These are phyloP conservation scores for Tricholauxania praeusta DNA, from an alignment of 2,888 invertebrate genomes.

Conservation along the genomic window DNA sequence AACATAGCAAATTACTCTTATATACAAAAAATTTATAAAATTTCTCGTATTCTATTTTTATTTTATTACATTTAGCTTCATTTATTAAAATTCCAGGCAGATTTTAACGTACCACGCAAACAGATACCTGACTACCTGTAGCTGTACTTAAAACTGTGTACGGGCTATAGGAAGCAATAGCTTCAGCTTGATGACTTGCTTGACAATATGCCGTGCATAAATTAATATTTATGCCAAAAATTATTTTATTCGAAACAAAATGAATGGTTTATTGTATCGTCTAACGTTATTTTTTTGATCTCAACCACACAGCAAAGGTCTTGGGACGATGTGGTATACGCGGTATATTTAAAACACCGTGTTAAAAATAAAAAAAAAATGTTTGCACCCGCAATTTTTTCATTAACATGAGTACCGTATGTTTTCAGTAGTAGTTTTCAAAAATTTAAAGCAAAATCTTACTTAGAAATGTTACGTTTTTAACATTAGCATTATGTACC, in stretches of 20 bases:
- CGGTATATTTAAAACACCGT: too few species aligned
- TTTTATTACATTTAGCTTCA: not conserved
- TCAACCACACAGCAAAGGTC: too few species aligned
- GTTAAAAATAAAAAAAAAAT: too few species aligned
- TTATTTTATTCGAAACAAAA: not conserved
- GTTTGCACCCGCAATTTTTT: too few species aligned
- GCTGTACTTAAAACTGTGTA: not conserved
- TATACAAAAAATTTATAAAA: not conserved
- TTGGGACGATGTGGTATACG: too few species aligned
- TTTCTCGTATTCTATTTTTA: not conserved
- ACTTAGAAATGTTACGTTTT: too few species aligned
- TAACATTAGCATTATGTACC: too few species aligned
- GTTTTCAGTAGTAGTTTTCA: too few species aligned
- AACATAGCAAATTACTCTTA: not conserved
- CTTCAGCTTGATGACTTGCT: not conserved
- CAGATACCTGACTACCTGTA: not conserved
- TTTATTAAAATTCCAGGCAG: conserved; percentile 6
- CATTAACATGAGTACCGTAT: too few species aligned
- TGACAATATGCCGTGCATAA: conserved; percentile 14
- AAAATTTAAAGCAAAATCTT: too few species aligned
- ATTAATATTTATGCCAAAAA: conserved; percentile 2
- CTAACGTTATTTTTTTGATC: not conserved
- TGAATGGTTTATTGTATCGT: not conserved
- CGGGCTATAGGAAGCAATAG: not conserved
- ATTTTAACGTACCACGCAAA: not conserved